Conservation (phyloP, 2,113 vertebrate species). For the Strigops habroptila region DNA sequence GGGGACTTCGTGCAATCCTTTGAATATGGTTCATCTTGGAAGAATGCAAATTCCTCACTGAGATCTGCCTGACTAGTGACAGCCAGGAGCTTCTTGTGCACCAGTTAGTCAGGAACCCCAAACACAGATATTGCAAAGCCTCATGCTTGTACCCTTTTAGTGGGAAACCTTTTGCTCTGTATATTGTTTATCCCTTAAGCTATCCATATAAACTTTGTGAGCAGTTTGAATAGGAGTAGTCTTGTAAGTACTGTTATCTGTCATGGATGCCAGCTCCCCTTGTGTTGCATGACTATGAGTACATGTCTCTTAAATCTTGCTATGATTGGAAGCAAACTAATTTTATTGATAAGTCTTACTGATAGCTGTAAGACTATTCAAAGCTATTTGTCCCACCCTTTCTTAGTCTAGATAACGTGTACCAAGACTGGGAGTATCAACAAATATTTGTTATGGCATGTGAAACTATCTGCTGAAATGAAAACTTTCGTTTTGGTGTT, state of each 20-base stretch:
- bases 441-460: not conserved
- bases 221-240: not conserved
- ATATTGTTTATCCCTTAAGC: not conserved
- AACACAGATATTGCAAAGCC: not conserved
- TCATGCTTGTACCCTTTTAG: not conserved
- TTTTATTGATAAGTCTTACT: not conserved
- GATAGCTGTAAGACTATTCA: not conserved
- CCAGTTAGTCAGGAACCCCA: not conserved
- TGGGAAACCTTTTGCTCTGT: not conserved
- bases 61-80: not conserved
- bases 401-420: not conserved
- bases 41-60: not conserved
- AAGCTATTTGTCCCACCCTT: not conserved
- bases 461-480: not conserved
- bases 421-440: not conserved
- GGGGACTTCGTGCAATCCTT: not conserved
- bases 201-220: not conserved
- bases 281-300: not conserved
- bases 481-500: not conserved
- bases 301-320: not conserved
- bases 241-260: not conserved
- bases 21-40: not conserved
- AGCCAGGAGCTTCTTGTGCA: rapidly evolving
- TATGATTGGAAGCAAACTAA: not conserved
- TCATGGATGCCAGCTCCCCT: not conserved